Conservation (phyloP, 2,113 vertebrate species). For the Agapornis roseicollis region DNA sequence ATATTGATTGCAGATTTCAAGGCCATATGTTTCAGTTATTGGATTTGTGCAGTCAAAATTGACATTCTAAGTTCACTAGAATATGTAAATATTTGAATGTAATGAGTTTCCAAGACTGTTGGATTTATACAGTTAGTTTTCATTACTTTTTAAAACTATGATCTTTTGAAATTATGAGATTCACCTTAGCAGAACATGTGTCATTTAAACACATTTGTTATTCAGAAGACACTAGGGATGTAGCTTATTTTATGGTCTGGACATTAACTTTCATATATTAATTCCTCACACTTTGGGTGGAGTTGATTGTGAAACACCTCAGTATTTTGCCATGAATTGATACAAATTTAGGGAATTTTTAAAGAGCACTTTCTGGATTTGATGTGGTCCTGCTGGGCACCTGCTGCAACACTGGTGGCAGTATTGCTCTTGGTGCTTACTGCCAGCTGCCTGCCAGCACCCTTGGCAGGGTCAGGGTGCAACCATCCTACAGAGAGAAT, state of each 20-base stretch:
- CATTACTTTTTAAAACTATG: constrained; percentile 22
- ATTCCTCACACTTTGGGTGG: neutral
- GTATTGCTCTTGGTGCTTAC: neutral
- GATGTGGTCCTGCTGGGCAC: neutral
- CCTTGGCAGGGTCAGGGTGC: neutral
- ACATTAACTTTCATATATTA: neutral
- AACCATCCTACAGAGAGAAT: neutral
- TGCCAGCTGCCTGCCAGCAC: neutral
- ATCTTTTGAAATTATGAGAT: constrained; percentile 6
- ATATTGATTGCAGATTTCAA: constrained; percentile 74
- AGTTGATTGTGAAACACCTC: neutral
- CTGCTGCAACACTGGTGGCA: neutral
- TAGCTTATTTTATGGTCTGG: neutral
- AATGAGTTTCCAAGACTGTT: constrained; percentile 33
- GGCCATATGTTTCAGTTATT: constrained; percentile 72
- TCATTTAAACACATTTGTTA: neutral
- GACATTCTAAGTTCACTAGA: constrained; percentile 57
- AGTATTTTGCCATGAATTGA: neutral
- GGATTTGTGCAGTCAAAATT: constrained; percentile 67
- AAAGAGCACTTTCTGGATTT: neutral
- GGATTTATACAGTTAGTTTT: constrained; percentile 6
- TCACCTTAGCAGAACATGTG: neutral
- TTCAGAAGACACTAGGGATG: neutral
- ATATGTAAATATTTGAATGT: constrained; percentile 67
- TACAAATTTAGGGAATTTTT: neutral